phyloP scores from a whole-genome alignment of 2,888 invertebrate species.

The Latrodectus hesperus region DNA sequence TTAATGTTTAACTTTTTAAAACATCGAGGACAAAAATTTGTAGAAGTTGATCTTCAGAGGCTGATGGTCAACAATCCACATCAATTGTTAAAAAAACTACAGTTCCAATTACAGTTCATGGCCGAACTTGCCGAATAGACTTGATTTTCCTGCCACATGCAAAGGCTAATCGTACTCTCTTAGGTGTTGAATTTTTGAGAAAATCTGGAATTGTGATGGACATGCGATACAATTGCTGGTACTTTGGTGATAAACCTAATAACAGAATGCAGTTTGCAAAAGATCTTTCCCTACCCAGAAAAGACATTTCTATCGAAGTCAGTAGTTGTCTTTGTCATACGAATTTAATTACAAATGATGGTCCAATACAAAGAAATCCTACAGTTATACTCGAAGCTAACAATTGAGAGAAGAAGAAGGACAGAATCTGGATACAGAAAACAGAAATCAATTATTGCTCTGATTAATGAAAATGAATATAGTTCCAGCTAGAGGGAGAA shows the following conservation, averaged over 20 bases:
- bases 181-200: constrained; percentile 8
- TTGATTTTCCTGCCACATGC: constrained; percentile 8
- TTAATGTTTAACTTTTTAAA: constrained; percentile 14
- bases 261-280: not conserved
- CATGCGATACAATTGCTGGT: not conserved
- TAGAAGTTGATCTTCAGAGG: not conserved
- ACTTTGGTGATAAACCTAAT: constrained; percentile 7
- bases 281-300: not conserved
- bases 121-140: not conserved
- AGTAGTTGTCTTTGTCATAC: not conserved
- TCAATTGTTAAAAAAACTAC: constrained; percentile 11
- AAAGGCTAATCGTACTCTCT: constrained; percentile 15
- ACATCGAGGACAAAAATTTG: not conserved
- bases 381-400: not conserved
- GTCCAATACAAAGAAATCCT: not conserved
- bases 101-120: not conserved
- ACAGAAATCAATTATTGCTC: not conserved
- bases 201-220: constrained; percentile 9
- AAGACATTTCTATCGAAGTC: not conserved
- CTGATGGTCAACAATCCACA: constrained; percentile 6
- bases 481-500: constrained; percentile 1
- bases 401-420: constrained; percentile 1
- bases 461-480: constrained; percentile 11
- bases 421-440: constrained; percentile 7
- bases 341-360: not conserved